These are phyloP conservation scores for Sphenodon punctatus DNA, from an alignment of 2,797 vertebrate species.

Conservation along the genomic window DNA sequence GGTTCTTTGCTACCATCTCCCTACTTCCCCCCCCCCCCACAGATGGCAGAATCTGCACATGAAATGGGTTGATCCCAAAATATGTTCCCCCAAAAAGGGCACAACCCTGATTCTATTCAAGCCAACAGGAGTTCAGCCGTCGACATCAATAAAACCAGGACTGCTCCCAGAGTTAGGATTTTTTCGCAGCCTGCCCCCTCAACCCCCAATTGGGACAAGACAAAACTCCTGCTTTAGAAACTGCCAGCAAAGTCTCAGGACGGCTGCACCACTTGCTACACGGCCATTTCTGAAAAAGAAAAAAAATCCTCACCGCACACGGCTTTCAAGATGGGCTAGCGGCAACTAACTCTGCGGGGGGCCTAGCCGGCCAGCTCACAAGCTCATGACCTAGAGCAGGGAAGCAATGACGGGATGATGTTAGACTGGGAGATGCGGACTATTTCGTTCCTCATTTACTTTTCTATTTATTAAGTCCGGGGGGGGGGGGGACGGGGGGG, in stretches of 20 bases:
- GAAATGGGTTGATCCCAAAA: too few relatives aligned
- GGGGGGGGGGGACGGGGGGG: conserved; percentile 1
- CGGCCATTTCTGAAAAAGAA: neutral
- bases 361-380: neutral
- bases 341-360: conserved; percentile 20
- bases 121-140: too few relatives aligned
- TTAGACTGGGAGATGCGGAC: neutral
- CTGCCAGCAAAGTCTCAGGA: conserved; percentile 15
- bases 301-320: conserved; percentile 26
- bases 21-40: too few relatives aligned
- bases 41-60: too few relatives aligned
- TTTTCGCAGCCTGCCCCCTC: too few relatives aligned
- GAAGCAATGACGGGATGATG: neutral
- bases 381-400: neutral
- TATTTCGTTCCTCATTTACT: conserved; percentile 28
- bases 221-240: conserved; percentile 47
- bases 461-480: neutral
- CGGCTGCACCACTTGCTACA: neutral
- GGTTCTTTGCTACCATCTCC: too few relatives aligned
- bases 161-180: too few relatives aligned
- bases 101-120: too few relatives aligned
- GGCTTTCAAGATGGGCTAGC: neutral
- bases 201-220: too few relatives aligned
- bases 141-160: too few relatives aligned
- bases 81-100: too few relatives aligned